Conservation (phyloP, 2,797 vertebrate species). For the Scleropages formosus region DNA sequence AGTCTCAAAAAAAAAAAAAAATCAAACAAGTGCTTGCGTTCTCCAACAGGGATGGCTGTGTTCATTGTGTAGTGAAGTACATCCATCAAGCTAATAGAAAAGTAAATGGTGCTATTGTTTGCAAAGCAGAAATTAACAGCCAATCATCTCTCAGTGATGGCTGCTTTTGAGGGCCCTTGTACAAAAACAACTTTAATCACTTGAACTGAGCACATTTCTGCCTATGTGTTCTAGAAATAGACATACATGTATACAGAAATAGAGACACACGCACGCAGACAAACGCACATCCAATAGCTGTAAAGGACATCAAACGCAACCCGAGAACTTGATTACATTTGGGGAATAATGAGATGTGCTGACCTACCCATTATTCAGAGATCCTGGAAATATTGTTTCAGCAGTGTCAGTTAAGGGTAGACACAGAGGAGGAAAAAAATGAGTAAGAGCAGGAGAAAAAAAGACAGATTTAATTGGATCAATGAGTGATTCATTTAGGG, state of each 20-base stretch:
- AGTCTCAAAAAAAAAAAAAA: not conserved
- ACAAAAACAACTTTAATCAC: conserved; percentile 52
- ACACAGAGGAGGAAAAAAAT: conserved; percentile 7
- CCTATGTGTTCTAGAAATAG: not conserved
- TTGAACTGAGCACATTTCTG: conserved; percentile 38
- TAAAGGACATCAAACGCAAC: not conserved
- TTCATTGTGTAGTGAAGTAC: conserved; percentile 48
- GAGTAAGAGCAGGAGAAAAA: not conserved
- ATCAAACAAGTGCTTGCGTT: not conserved
- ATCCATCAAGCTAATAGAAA: conserved; percentile 64
- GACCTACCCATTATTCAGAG: not conserved
- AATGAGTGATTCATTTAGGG: not conserved
- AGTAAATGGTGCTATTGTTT: conserved; percentile 63
- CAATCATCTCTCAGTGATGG: conserved; percentile 52
- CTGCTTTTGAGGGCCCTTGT: conserved; percentile 37
- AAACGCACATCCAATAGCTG: not conserved
- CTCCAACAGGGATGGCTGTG: conserved; percentile 28
- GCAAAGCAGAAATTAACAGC: conserved; percentile 58
- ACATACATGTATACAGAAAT: conserved; percentile 13
- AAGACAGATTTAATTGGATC: not conserved
- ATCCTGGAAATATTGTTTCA: not conserved
- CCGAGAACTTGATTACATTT: not conserved
- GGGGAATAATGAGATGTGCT: too few relatives aligned
- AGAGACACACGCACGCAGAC: not conserved
- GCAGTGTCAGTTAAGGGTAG: not conserved